Evolutionary conservation across 2,888 invertebrate genomes (phyloP), one percentile per base, ranked within the genome.

Genomic region (Drosophila incognita): DNA sequence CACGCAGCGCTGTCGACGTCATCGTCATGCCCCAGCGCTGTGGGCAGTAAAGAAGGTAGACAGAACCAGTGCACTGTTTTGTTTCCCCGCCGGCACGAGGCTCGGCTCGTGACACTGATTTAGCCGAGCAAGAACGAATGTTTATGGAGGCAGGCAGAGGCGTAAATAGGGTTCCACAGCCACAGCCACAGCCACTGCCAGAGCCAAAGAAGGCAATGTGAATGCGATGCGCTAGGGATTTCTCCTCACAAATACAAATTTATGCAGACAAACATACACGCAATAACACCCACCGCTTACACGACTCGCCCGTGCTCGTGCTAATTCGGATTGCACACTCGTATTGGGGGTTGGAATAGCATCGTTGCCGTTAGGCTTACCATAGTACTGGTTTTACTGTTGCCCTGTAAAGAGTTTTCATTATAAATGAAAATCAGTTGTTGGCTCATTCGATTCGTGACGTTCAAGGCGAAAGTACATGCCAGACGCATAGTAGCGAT

Each of bases 371-470:
- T 62, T 75, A 75, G 75, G 53, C 74, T 74, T 57, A 42, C 59
- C 49, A 35, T 69, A 71, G 74, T 57, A 48, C 62, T 56, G 69
- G 64, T 59, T 42, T 59, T 51, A 67, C 65, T 60, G 59, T 63
- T 70, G 78, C 72, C 69, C 71, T 70, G 83, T 77, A 73, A 87
- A 87, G 87, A 87, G 92, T 91, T 92, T 92, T 92, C 92, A 83
- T 92, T 87, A 82, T 92, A 80, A 91, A 90, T 91, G 92, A 81
- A 87, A 90, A 90, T 76, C 90, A 83, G 79, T 90, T 86, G 90
- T 90, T 88, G 83, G 90, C 82, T 91, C 92, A 92, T 92, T 92
- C 92, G 87, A 87, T 90, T 87, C 85, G 85, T 83, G 88, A 89
- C 92, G 89, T 90, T 92, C 91, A 90, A 87, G 80, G 87, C 91